phyloP scores from a whole-genome alignment of 2,113 vertebrate species.

The Gadus macrocephalus region DNA sequence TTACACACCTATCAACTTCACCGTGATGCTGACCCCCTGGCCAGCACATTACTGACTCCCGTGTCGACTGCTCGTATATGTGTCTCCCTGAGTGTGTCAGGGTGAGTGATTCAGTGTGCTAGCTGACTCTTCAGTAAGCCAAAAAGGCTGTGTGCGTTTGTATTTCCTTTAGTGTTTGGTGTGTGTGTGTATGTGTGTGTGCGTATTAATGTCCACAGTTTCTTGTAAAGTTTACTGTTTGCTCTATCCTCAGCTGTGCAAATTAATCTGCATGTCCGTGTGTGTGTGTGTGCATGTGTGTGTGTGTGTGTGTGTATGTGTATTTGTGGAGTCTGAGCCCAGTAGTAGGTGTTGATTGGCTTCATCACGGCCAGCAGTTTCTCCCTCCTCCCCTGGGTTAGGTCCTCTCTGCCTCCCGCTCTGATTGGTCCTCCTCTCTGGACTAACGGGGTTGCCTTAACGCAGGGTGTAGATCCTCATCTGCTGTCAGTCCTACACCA shows the following conservation, averaged over 20 bases:
- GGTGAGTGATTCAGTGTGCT: not conserved
- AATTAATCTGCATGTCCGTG: not conserved
- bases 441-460: not conserved
- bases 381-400: slow-evolving; percentile 3
- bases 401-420: slow-evolving; percentile 15
- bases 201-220: not conserved
- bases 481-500: too few relatives aligned
- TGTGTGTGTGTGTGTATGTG: slow-evolving; percentile 5
- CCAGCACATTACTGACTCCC: slow-evolving; percentile 11
- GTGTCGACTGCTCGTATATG: slow-evolving; percentile 21
- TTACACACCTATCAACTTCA: not conserved
- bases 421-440: slow-evolving; percentile 15
- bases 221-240: not conserved
- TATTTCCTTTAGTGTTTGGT: too few relatives aligned
- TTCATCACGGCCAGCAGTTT: not conserved
- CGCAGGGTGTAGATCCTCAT: too few relatives aligned
- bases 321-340: not conserved
- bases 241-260: not conserved
- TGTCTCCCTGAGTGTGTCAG: slow-evolving; percentile 9
- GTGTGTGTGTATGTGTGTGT: too few relatives aligned
- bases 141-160: not conserved
- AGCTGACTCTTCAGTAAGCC: not conserved
- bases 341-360: slow-evolving; percentile 11
- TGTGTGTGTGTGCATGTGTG: not conserved
- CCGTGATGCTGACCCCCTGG: not conserved